Evolutionary conservation across 2,888 invertebrate species (phyloP).

Genomic region (Melanostoma mellinum): DNA sequence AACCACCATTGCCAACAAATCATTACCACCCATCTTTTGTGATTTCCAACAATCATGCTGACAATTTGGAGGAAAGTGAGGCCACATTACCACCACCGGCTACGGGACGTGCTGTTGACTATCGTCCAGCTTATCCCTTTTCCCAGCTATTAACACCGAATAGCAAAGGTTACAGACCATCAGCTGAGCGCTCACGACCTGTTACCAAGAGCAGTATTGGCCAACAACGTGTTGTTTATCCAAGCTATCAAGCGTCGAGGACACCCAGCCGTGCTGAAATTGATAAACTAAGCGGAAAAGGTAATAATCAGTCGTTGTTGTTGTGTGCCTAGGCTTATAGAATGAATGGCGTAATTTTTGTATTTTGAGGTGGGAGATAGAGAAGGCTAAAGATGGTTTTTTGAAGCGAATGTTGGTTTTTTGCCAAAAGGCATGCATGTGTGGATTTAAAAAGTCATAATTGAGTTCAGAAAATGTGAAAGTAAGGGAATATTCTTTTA

Average conservation of each 20-base stretch:
- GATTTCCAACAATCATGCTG: constrained; percentile 39
- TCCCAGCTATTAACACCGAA: constrained; percentile 77
- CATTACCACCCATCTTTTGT: constrained; percentile 58
- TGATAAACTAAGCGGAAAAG: constrained; percentile 76
- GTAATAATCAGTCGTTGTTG: constrained; percentile 66
- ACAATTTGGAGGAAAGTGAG: constrained; percentile 43
- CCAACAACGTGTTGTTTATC: constrained; percentile 69
- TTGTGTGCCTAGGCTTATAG: constrained; percentile 8
- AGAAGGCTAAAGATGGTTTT: neutral
- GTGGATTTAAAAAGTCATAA: no score
- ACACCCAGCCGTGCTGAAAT: constrained; percentile 75
- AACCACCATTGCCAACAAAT: constrained; percentile 48
- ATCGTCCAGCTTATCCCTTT: constrained; percentile 79
- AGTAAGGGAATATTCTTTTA: no score
- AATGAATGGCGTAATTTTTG: constrained; percentile 24
- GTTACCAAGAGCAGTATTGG: constrained; percentile 33
- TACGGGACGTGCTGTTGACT: constrained; percentile 80
- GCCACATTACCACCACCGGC: constrained; percentile 59
- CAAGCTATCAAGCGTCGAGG: constrained; percentile 69
- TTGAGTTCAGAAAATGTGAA: no score
- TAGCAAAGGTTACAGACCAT: constrained; percentile 71
- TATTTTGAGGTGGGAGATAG: neutral
- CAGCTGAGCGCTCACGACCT: constrained; percentile 51
- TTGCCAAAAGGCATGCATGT: no score
- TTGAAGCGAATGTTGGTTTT: neutral